Evolutionary conservation across 2,888 invertebrate genomes (phyloP).

Genomic region (Criorhina ranunculi): DNA sequence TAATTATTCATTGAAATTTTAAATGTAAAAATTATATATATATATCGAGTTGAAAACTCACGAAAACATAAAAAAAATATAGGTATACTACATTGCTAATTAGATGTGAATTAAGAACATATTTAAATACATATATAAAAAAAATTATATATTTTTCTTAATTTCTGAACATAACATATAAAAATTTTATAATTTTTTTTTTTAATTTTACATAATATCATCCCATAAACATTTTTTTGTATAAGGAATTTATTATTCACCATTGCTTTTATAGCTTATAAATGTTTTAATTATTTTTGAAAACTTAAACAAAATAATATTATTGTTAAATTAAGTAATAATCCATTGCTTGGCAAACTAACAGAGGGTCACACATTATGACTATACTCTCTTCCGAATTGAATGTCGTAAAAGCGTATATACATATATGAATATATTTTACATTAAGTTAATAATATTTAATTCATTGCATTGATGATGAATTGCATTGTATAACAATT

Average conservation of each 20-base stretch:
- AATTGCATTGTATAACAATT: constrained; percentile 61
- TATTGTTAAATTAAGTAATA: constrained; percentile 67
- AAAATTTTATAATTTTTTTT: constrained; percentile 12
- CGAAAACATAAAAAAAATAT: constrained; percentile 33
- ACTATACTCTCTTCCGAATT: constrained; percentile 59
- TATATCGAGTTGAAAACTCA: constrained; percentile 71
- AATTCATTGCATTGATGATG: constrained; percentile 40
- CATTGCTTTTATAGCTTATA: constrained; percentile 58
- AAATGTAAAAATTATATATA: constrained; percentile 58
- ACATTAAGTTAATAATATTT: constrained; percentile 38
- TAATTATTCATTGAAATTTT: constrained; percentile 35
- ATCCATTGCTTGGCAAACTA: constrained; percentile 70
- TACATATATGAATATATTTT: constrained; percentile 17
- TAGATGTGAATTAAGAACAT: constrained; percentile 69
- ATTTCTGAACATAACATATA: constrained; percentile 30
- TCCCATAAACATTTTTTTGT: constrained; percentile 8
- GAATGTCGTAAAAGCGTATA: constrained; percentile 57
- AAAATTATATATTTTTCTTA: constrained; percentile 56
- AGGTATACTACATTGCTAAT: constrained; percentile 66
- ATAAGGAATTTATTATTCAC: constrained; percentile 35
- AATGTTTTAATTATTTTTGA: constrained; percentile 38
- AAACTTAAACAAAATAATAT: constrained; percentile 13
- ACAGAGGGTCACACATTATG: constrained; percentile 33
- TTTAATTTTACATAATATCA: too few species aligned
- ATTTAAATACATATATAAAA: constrained; percentile 22